Evolutionary conservation across 2,888 invertebrate species (phyloP).

Genomic region (Nomada fabriciana): DNA sequence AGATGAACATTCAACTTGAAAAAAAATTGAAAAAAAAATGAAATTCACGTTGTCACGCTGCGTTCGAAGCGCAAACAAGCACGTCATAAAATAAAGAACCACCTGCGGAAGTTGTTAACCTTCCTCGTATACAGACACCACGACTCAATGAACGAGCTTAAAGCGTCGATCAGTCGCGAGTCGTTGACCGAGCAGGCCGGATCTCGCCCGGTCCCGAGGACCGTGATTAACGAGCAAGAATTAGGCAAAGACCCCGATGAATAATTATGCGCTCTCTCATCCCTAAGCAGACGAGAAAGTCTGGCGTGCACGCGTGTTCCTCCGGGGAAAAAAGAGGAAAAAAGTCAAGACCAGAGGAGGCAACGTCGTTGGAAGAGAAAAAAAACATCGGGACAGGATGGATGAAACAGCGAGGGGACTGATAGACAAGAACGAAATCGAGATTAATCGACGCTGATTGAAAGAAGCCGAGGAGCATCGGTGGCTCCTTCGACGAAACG

Average conservation of each 20-base stretch:
- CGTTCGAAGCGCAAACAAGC: neutral
- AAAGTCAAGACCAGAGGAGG: neutral
- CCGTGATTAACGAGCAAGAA: conserved; percentile 73
- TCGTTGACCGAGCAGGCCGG: conserved; percentile 58
- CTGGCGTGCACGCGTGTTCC: conserved; percentile 52
- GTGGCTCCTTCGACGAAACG: conserved; percentile 29
- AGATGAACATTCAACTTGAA: too few species aligned
- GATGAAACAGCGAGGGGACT: conserved; percentile 12
- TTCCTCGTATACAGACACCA: conserved; percentile 6
- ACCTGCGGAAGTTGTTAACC: conserved; percentile 36
- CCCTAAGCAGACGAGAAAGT: conserved; percentile 42
- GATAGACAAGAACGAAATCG: conserved; percentile 69
- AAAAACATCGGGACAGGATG: neutral
- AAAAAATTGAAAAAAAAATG: too few species aligned
- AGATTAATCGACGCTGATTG: conserved; percentile 78
- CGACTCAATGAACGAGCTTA: conserved; percentile 57
- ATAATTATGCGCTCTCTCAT: conserved; percentile 67
- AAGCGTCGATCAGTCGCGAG: conserved; percentile 53
- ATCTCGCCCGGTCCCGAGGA: conserved; percentile 40
- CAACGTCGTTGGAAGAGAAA: conserved; percentile 13
- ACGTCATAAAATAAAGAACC: conserved; percentile 18
- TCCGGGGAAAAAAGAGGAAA: conserved; percentile 28
- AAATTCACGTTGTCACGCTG: neutral
- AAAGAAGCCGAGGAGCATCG: conserved; percentile 64
- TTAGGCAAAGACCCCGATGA: conserved; percentile 73